Conservation (phyloP, 2,797 vertebrate genomes). For the Passerculus sandwichensis region DNA sequence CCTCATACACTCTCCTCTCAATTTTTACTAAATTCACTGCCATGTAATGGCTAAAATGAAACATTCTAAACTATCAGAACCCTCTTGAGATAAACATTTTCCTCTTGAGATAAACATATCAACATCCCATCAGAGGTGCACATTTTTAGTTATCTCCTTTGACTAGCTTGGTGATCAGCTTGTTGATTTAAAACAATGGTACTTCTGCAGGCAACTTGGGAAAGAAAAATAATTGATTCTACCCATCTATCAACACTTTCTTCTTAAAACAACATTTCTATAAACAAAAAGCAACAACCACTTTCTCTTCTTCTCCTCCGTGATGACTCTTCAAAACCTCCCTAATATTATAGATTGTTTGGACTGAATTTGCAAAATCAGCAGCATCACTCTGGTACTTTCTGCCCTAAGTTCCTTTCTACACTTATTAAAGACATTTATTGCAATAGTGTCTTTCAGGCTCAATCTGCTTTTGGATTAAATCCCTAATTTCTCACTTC, state of each 20-base stretch:
- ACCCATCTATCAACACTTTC: not conserved
- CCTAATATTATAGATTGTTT: not conserved
- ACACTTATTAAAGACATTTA: no score
- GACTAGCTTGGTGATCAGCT: not conserved
- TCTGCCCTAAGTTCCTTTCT: not conserved
- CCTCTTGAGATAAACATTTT: not conserved
- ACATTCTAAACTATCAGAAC: not conserved
- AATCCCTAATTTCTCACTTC: constrained; percentile 49
- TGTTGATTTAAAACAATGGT: not conserved
- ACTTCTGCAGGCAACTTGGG: not conserved
- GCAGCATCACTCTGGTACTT: not conserved
- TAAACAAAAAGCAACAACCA: not conserved
- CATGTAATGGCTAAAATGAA: not conserved
- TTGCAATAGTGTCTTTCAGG: not conserved
- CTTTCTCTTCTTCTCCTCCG: not conserved
- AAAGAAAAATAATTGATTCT: not conserved
- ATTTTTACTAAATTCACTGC: not conserved
- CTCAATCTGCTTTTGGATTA: constrained; percentile 16
- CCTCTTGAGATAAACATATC: not conserved
- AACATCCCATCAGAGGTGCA: not conserved
- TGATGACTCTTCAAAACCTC: not conserved
- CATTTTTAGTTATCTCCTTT: not conserved
- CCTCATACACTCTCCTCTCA: not conserved
- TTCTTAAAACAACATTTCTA: not conserved
- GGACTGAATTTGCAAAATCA: not conserved